Conservation (phyloP, 2,113 vertebrate genomes). For the Platichthys stellatus region DNA sequence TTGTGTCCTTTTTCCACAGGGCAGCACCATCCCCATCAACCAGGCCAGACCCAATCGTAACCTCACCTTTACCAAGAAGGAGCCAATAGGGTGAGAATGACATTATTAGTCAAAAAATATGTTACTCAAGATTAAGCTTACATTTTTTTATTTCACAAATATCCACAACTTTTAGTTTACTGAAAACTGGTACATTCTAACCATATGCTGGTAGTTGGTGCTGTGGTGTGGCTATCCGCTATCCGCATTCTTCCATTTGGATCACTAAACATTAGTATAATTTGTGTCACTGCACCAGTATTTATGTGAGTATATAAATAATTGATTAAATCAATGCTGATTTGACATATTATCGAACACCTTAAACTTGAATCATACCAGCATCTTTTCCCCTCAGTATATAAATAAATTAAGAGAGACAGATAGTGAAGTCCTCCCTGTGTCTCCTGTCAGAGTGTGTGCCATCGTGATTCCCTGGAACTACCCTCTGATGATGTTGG, state of each 20-base stretch:
- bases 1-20: constrained; percentile 61
- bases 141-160: not conserved
- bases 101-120: not conserved
- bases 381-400: no score
- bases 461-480: constrained; percentile 92
- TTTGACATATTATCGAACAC: not conserved
- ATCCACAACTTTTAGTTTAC: not conserved
- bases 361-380: no score
- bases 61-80: constrained; percentile 85
- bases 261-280: not conserved
- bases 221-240: not conserved
- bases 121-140: not conserved
- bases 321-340: no score
- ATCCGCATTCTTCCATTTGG: no score
- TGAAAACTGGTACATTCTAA: no score
- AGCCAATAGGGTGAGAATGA: constrained; percentile 83
- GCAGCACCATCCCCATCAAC: constrained; percentile 86
- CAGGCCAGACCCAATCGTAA: constrained; percentile 87
- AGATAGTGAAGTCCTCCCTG: not conserved
- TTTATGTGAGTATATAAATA: not conserved
- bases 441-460: constrained; percentile 80
- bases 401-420: not conserved
- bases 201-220: no score
- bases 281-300: not conserved
- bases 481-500: constrained; percentile 92